These are phyloP conservation scores for Philopedon plagiatum DNA, from an alignment of 2,888 invertebrate genomes.

Conservation along the genomic window DNA sequence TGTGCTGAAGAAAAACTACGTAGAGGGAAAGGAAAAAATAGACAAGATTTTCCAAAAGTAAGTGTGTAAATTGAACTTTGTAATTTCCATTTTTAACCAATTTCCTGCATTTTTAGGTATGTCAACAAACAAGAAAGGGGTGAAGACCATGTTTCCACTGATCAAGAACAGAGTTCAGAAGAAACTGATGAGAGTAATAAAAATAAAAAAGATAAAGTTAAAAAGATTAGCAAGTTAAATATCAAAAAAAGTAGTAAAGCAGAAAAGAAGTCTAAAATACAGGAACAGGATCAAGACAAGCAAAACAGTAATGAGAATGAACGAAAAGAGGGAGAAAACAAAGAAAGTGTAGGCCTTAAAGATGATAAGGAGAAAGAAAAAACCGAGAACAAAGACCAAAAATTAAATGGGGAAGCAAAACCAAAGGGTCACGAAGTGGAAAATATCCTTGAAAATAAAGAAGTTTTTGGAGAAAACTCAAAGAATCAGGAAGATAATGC, in stretches of 20 bases:
- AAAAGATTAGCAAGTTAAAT: background rate
- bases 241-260: background rate
- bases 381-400: background rate
- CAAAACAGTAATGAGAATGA: background rate
- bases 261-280: background rate
- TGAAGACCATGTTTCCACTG: conserved; percentile 50
- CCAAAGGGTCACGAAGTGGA: background rate
- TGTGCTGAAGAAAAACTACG: conserved; percentile 56
- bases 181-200: conserved; percentile 54
- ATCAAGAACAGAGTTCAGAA: conserved; percentile 52
- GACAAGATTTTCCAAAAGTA: conserved; percentile 59
- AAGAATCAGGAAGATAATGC: conserved; percentile 20
- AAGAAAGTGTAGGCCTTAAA: background rate
- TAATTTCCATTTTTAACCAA: background rate
- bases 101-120: conserved; percentile 48
- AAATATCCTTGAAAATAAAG: background rate
- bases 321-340: background rate
- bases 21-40: conserved; percentile 57
- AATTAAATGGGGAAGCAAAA: background rate
- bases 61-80: conserved; percentile 30
- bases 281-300: background rate
- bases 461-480: background rate
- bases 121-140: conserved; percentile 55
- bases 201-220: conserved; percentile 27
- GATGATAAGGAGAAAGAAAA: background rate